phyloP scores from a whole-genome alignment of 2,888 invertebrate species.

The Dascillus cervinus region DNA sequence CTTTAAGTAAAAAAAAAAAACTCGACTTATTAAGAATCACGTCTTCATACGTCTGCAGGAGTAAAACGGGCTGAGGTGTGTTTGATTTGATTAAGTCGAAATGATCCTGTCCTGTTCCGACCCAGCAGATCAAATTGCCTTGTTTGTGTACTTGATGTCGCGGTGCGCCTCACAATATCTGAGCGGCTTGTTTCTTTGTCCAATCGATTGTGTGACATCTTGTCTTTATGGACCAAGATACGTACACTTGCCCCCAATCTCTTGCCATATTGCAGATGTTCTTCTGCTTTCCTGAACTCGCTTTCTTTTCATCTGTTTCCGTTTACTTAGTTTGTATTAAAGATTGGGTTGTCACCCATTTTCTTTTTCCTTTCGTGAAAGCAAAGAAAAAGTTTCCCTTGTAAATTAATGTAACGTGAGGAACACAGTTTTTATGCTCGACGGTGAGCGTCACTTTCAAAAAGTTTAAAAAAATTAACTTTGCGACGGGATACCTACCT shows the following conservation, averaged over 20 bases:
- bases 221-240: slow-evolving; percentile 39
- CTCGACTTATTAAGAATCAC: too few relatives aligned
- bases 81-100: too few relatives aligned
- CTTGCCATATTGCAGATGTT: slow-evolving; percentile 32
- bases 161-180: slow-evolving; percentile 34
- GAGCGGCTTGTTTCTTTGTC: slow-evolving; percentile 36
- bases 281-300: slow-evolving; percentile 19
- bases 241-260: slow-evolving; percentile 31
- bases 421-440: too few relatives aligned
- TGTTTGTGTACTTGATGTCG: slow-evolving; percentile 38
- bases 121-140: slow-evolving; percentile 33
- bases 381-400: too few relatives aligned
- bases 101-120: slow-evolving; percentile 14
- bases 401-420: too few relatives aligned
- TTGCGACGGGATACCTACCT: too few relatives aligned
- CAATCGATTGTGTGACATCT: slow-evolving; percentile 43
- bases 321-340: slow-evolving; percentile 9
- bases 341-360: slow-evolving; percentile 11
- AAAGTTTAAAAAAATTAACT: too few relatives aligned
- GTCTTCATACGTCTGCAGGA: too few relatives aligned
- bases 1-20: too few relatives aligned
- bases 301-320: slow-evolving; percentile 15
- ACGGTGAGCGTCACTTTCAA: too few relatives aligned
- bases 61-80: too few relatives aligned
- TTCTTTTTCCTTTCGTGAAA: slow-evolving; percentile 13